A percentile compares a stretch with the other conserved stretches of the same genome.
Conservation (phyloP, 35 echinoderm and acorn worm species). For the Lytechinus variegatus region DNA sequence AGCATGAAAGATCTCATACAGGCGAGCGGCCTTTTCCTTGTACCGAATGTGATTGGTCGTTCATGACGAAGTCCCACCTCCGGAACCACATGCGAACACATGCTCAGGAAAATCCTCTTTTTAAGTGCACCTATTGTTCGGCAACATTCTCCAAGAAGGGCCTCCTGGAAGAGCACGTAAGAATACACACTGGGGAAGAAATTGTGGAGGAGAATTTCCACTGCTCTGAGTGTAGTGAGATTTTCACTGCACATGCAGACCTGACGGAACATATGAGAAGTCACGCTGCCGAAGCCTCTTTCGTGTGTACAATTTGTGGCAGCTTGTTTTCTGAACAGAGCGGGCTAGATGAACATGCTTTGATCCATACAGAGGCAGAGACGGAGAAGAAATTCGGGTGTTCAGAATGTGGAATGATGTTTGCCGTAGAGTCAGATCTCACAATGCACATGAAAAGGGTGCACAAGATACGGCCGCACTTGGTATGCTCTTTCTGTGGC, state of each 20-base stretch:
- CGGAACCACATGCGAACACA: not conserved
- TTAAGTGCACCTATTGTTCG: not conserved
- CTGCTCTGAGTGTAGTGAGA: not conserved
- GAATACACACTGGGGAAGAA: not conserved
- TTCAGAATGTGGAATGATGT: not conserved
- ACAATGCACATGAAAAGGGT: not conserved
- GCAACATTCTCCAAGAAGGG: not conserved
- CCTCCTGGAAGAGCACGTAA: not conserved
- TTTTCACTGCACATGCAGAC: not conserved
- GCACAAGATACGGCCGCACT: not conserved
- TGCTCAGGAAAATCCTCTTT: not conserved
- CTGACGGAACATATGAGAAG: not conserved
- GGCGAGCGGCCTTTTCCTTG: not conserved
- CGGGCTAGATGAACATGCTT: not conserved
- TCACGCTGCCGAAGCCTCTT: not conserved
- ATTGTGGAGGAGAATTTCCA: not conserved
- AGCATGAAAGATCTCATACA: not conserved
- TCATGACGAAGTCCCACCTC: not conserved
- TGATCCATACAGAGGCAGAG: not conserved
- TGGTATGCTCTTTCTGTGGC: not conserved
- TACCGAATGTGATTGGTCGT: not conserved
- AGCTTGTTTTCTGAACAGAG: not conserved
- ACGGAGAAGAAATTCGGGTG: not conserved
- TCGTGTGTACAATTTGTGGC: not conserved
- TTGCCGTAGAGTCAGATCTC: not conserved